Base-by-base conservation (phyloP, 35 echinoderm and acorn worm species). In the Nesometra sesokonis region DNA sequence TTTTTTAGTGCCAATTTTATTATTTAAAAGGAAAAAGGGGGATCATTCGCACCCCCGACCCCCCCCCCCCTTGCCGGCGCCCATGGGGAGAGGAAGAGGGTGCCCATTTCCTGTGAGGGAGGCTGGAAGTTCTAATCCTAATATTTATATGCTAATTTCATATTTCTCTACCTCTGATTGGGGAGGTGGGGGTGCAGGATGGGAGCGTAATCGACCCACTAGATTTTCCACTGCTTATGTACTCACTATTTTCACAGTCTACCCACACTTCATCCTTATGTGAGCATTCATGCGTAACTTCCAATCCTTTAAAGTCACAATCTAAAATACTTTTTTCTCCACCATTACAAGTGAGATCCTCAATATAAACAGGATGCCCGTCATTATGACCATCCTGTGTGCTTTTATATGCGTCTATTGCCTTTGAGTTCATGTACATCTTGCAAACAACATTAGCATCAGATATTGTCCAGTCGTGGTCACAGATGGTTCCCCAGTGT, bases 401-500 rank as follows among this genome's bases (percentile, higher is more conserved):
- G 52, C 52, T 67, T 67, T 67, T 67, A 27, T 67, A 67, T 19
- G 23, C 52, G 23, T 67, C 21, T 17, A 67, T 67, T 13, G 52
- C 52, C 2, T 67, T 5, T 27, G 52, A 19, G 52, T 27, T 27
- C 23, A 67, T 2, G 21, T 19, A 67, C 9, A 19, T 67, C 21
- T 67, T 67, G 78, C 89, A 90, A 9, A 86, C 83, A 30, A 90
- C 78, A 11, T 78, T 39, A 2, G 89, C 89, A 76, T 85, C 89
- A 3, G 30, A 38, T 0, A 85, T 47, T 27, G 85, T 84, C 82
- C 82, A 90, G 19, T 27, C 29, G 0, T 35, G 5, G n/a, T 90
- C 83, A 31, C 89, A 90, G 3, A 90, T 38, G 32, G 89, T 86
- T 80, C 89, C 89, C 89, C 89, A 90, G 0, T 57, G 0, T 17